Percentiles rank a stretch among this genome's conserved stretches.
Evolutionary conservation across 2,113 vertebrate species (phyloP).

Genomic region (Uria aalge): DNA sequence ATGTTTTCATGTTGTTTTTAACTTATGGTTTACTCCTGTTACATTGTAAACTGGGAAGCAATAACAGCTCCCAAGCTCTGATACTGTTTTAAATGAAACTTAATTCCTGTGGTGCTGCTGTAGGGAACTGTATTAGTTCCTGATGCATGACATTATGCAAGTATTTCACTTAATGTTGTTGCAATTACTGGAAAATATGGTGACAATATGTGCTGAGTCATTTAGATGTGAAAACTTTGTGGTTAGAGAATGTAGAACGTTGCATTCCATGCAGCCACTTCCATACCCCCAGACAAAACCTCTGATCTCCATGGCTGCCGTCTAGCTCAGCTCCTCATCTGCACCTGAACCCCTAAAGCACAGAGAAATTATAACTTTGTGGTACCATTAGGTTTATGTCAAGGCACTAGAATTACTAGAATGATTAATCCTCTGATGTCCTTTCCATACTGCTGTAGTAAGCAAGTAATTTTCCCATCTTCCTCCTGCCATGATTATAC

Average conservation of each 20-base stretch:
- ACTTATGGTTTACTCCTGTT: neutral
- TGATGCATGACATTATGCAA: neutral
- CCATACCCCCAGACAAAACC: neutral
- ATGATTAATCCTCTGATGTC: neutral
- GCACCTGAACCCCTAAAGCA: neutral
- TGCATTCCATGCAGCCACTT: neutral
- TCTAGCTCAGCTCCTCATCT: neutral
- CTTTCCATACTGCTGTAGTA: neutral
- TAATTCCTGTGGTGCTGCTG: neutral
- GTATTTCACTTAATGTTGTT: conserved; percentile 9
- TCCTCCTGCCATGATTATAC: neutral
- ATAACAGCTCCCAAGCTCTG: neutral
- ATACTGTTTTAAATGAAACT: neutral
- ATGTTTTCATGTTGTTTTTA: neutral
- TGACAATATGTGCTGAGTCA: neutral
- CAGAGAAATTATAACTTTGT: neutral
- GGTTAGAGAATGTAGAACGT: neutral
- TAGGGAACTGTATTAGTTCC: neutral
- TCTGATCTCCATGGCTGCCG: neutral
- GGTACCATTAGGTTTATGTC: neutral
- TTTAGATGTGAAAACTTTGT: neutral
- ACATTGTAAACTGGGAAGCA: neutral
- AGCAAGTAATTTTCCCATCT: neutral
- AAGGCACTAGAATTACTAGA: neutral
- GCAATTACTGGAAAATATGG: conserved; percentile 35